phyloP scores from a whole-genome alignment of 1,140 invertebrate genomes.

The Orussus abietinus region DNA sequence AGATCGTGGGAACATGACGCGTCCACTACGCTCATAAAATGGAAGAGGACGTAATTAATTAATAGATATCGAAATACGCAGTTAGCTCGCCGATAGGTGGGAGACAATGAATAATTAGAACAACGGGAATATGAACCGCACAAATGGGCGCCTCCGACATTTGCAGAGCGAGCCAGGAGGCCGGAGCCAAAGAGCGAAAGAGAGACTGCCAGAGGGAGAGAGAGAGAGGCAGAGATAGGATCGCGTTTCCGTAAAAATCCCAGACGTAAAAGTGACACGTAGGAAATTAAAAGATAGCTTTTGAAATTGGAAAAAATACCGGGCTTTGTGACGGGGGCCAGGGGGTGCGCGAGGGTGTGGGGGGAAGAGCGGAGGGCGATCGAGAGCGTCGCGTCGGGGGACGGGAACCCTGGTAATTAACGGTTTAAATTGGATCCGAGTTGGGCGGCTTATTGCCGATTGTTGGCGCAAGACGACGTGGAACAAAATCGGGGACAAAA shows the following conservation, averaged over 20 bases:
- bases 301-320: conserved; percentile 42
- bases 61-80: no score
- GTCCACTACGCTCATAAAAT: no score
- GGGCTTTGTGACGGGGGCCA: neutral
- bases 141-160: no score
- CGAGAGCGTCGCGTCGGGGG: neutral
- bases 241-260: conserved; percentile 41
- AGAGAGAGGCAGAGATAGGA: conserved; percentile 28
- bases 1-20: no score
- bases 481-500: conserved; percentile 39
- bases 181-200: conserved; percentile 3
- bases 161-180: no score
- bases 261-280: conserved; percentile 46
- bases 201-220: neutral
- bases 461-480: conserved; percentile 32
- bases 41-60: no score
- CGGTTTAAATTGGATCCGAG: conserved; percentile 42
- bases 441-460: conserved; percentile 33
- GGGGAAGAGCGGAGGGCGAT: conserved; percentile 16
- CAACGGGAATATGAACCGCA: no score
- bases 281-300: conserved; percentile 52
- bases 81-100: no score
- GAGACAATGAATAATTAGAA: no score
- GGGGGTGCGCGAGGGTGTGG: neutral
- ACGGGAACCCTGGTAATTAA: conserved; percentile 33